These are phyloP conservation scores for Cotesia glomerata DNA, from an alignment of 1,140 invertebrate genomes.

Conservation along the genomic window DNA sequence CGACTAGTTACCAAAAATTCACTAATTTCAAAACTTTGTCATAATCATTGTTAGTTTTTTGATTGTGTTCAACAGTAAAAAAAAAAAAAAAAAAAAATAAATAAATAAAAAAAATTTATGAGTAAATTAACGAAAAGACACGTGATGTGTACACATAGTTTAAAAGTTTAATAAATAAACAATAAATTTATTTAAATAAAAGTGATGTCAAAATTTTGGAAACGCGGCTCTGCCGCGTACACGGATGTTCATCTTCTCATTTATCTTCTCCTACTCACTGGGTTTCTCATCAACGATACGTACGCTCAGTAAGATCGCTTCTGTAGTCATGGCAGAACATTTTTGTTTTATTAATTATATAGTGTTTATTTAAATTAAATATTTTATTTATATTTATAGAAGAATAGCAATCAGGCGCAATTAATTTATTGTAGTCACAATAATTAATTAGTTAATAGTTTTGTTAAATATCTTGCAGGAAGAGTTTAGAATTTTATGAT, in stretches of 20 bases:
- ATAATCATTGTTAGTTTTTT: conserved; percentile 3
- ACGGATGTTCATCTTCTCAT: conserved; percentile 40
- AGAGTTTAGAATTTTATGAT: conserved; percentile 80
- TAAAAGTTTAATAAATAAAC: too few species aligned
- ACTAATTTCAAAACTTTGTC: not conserved
- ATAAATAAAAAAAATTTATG: conserved; percentile 38
- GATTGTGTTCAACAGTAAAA: not conserved
- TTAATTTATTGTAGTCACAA: not conserved
- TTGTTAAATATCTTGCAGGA: conserved; percentile 60
- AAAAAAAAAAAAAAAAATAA: not conserved
- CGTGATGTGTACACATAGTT: too few species aligned
- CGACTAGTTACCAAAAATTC: conserved; percentile 31
- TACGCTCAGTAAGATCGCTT: conserved; percentile 45
- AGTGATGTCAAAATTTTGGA: conserved; percentile 43
- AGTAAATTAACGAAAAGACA: conserved; percentile 28
- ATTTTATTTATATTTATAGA: not conserved
- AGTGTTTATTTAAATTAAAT: not conserved
- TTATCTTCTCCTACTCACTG: conserved; percentile 41
- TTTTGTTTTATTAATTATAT: not conserved
- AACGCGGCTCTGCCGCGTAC: conserved; percentile 41
- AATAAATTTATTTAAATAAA: not conserved
- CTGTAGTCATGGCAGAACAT: conserved; percentile 10
- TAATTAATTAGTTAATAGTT: not conserved
- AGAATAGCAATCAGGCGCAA: not conserved
- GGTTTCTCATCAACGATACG: conserved; percentile 35